Percentiles rank a stretch among this genome's conserved stretches.
Conservation (phyloP, 2,888 invertebrate species). For the Drosophila barbarae region DNA sequence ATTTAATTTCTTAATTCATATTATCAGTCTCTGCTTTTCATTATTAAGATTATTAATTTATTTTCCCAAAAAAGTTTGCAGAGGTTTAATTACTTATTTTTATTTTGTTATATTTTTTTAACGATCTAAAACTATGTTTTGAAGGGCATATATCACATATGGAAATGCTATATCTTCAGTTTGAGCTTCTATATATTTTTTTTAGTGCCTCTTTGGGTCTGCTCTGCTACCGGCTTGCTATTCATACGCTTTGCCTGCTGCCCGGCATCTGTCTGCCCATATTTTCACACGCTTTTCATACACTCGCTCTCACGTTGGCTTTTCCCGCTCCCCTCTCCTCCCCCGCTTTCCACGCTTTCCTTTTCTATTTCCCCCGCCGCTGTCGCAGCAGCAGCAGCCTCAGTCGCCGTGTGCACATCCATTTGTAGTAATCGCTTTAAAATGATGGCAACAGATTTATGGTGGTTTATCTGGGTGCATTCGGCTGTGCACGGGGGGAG, state of each 20-base stretch:
- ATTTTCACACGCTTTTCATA: conserved; percentile 66
- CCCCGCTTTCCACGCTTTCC: conserved; percentile 5
- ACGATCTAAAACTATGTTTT: not conserved
- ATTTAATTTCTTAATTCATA: not conserved
- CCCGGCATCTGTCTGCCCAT: conserved; percentile 31
- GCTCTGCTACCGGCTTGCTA: conserved; percentile 47
- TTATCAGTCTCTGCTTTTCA: not conserved
- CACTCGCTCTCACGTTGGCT: conserved; percentile 47
- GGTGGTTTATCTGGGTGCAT: conserved; percentile 76
- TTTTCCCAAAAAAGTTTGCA: not conserved
- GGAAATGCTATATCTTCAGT: not conserved
- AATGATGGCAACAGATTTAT: conserved; percentile 77
- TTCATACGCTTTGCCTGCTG: conserved; percentile 54
- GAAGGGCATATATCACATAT: not conserved
- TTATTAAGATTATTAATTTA: not conserved
- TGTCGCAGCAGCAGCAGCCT: conserved; percentile 14
- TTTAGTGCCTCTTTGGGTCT: conserved; percentile 4
- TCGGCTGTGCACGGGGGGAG: conserved; percentile 47
- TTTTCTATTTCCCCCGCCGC: conserved; percentile 45
- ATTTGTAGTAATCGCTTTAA: conserved; percentile 73
- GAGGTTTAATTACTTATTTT: not conserved
- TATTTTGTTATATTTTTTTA: not conserved
- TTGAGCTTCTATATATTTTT: not conserved
- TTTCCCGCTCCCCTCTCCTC: conserved; percentile 1
- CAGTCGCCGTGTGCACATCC: conserved; percentile 56